These are phyloP conservation scores for Amphiprion clarkii DNA, from an alignment of 2,797 vertebrate genomes.

Conservation along the genomic window DNA sequence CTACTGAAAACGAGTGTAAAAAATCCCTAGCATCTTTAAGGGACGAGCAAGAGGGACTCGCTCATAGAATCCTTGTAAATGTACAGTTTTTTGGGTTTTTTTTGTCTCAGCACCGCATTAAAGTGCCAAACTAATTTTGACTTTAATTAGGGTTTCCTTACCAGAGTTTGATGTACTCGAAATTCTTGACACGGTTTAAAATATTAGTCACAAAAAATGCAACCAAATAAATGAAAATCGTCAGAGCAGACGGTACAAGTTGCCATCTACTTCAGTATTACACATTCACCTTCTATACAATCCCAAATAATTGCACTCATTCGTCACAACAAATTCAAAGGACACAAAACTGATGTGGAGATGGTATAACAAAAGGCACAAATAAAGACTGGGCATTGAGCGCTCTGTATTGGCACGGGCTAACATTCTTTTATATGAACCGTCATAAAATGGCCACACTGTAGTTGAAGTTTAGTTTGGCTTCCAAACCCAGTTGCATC, in stretches of 20 bases:
- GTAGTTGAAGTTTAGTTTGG: constrained; percentile 29
- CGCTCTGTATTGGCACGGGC: constrained; percentile 30
- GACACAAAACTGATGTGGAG: constrained; percentile 11
- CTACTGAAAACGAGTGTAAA: constrained; percentile 23
- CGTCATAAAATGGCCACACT: constrained; percentile 31
- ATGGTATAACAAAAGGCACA: constrained; percentile 68
- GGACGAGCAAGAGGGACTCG: constrained; percentile 3
- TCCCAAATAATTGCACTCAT: constrained; percentile 39
- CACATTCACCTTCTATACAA: constrained; percentile 18
- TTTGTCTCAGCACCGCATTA: constrained; percentile 6
- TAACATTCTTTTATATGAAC: neutral
- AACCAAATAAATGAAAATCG: constrained; percentile 13
- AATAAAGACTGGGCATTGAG: constrained; percentile 39
- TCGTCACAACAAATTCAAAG: constrained; percentile 34
- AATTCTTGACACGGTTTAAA: constrained; percentile 12
- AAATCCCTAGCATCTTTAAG: neutral
- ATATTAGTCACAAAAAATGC: constrained; percentile 17
- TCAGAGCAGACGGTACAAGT: constrained; percentile 6
- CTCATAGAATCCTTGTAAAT: constrained; percentile 9
- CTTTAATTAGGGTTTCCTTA: neutral
- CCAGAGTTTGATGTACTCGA: neutral
- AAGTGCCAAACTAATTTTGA: neutral
- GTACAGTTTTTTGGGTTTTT: neutral
- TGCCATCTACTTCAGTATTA: constrained; percentile 2
- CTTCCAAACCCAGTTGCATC: constrained; percentile 27